Evolutionary conservation across 2,797 vertebrate species (phyloP).

Genomic region (Pipistrellus kuhlii): DNA sequence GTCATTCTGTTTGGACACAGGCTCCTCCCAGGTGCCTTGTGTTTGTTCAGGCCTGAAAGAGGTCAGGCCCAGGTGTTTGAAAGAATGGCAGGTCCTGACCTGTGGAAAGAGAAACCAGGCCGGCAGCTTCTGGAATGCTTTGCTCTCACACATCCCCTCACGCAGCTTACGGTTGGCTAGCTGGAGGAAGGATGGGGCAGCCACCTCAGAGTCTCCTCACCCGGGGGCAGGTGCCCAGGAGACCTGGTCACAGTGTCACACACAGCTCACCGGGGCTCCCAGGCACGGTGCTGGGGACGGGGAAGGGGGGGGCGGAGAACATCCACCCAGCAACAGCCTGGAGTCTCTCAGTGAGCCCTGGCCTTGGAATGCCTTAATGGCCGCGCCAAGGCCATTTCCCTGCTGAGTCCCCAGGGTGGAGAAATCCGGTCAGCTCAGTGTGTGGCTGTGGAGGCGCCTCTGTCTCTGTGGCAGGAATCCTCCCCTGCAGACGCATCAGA

Average conservation of each 20-base stretch:
- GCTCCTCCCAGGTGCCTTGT: conserved; percentile 36
- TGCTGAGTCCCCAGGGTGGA: neutral
- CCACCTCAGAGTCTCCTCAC: neutral
- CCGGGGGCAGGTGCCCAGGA: neutral
- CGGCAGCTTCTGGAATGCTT: conserved; percentile 32
- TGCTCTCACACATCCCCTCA: neutral
- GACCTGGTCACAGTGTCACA: neutral
- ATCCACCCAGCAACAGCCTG: neutral
- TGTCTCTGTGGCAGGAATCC: conserved; percentile 50
- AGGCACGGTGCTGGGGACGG: no score
- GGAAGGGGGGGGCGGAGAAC: neutral
- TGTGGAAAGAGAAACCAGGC: conserved; percentile 35
- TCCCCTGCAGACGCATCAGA: neutral
- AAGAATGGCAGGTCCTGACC: conserved; percentile 64
- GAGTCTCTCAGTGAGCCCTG: neutral
- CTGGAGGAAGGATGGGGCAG: neutral
- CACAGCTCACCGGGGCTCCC: neutral
- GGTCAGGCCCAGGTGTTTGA: conserved; percentile 63
- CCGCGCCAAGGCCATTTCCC: neutral
- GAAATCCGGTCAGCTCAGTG: neutral
- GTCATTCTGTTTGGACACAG: conserved; percentile 49
- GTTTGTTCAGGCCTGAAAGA: conserved; percentile 74
- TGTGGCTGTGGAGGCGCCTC: neutral
- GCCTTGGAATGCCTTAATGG: neutral
- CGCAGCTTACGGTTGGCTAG: neutral